phyloP scores from a whole-genome alignment of 1,140 invertebrate genomes.

The Drosophila grimshawi region DNA sequence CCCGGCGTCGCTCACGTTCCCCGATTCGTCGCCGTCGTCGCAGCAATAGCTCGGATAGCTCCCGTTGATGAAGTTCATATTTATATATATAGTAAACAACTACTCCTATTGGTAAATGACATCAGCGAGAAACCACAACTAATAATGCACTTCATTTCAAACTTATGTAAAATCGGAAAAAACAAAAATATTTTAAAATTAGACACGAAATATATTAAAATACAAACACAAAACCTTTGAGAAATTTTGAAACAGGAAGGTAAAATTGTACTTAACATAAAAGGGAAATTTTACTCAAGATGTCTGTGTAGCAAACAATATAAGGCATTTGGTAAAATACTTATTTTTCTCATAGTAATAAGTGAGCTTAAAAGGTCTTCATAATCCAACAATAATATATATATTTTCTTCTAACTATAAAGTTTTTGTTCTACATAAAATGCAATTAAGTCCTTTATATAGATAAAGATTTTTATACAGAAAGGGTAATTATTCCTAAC shows the following conservation, averaged over 20 bases:
- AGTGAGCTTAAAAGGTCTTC: too few species aligned
- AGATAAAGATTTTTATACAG: too few species aligned
- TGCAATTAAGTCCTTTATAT: too few species aligned
- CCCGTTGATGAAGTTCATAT: constrained; percentile 56
- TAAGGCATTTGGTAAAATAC: not conserved
- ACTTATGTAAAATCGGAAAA: constrained; percentile 49
- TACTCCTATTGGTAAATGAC: constrained; percentile 14
- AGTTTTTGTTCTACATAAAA: too few species aligned
- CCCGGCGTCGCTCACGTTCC: constrained; percentile 79
- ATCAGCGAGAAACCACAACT: constrained; percentile 6
- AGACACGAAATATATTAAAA: constrained; percentile 41
- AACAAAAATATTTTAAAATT: constrained; percentile 51
- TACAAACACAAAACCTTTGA: constrained; percentile 6
- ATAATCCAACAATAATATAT: too few species aligned
- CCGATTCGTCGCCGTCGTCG: constrained; percentile 80
- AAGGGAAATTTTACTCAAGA: too few species aligned
- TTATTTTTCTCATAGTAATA: not conserved
- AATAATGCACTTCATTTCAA: constrained; percentile 50
- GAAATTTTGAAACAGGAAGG: not conserved
- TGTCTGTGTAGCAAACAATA: too few species aligned
- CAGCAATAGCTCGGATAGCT: constrained; percentile 83
- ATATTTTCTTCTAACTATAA: too few species aligned
- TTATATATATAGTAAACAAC: not conserved
- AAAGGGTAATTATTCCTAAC: too few species aligned
- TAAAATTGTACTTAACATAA: too few species aligned